Base-by-base conservation (phyloP, 2,113 vertebrate species). In the Aptenodytes patagonicus region DNA sequence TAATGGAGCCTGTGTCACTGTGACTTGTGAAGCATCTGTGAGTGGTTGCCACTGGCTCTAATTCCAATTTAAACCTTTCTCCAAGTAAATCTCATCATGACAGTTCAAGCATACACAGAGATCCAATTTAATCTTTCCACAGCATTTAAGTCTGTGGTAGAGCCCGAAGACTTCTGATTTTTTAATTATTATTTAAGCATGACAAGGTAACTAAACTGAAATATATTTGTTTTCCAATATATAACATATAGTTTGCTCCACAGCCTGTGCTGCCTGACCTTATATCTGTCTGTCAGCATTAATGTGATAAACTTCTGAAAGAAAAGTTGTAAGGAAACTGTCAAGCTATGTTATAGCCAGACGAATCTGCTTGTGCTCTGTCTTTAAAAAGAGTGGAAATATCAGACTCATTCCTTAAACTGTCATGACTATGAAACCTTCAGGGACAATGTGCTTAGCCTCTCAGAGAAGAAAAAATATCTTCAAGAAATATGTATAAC, bases 201-300 rank as follows among this genome's bases (percentile, higher is more conserved):
- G 64, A 90, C 84, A 96, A 85, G 51, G 72, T 95, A 92, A 91
- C 85, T 82, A 95, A 92, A 97, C 65, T 92, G 79, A 88, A 95
- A 96, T 83, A 84, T 15, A 70, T 60, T 73, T 96, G 84, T 75
- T 89, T 95, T 90, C 36, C 79, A 96, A 72, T 64, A 94, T 32
- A 90, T 66, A 96, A 96, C 71, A 87, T 31, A 51, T 0, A 92
- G 88, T 61, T 95, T 84, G 73, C 88, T 95, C 80, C 55, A 93
- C 28, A 94, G 93, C 17, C 40, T 82, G 32, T 24, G 71, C 90
- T 95, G 95, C 96, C 93, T 97, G 89, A 88, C 66, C 88, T 92
- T 87, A 78, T 94, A 97, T 49, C 87, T 94, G 75, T 77, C 96
- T 80, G 70, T 95, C 82, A 96, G 91, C 69, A 96, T 87, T 96